These are phyloP conservation scores for Drosophila eohydei DNA, from an alignment of 2,888 invertebrate genomes.

Conservation along the genomic window DNA sequence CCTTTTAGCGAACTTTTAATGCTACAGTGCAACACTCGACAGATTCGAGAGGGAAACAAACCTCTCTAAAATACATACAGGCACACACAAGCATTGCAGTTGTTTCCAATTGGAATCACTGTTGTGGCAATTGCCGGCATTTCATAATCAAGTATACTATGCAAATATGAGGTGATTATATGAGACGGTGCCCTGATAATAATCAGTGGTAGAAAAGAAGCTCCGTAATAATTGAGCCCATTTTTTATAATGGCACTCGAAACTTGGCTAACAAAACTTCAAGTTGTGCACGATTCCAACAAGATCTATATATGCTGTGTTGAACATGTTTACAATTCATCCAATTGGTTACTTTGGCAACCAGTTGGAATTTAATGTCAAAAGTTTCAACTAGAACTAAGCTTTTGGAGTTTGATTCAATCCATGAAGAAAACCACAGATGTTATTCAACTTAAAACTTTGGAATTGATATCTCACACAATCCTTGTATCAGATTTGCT, in stretches of 20 bases:
- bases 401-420: background rate
- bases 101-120: conserved; percentile 13
- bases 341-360: conserved; percentile 7
- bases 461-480: background rate
- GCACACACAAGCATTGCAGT: background rate
- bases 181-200: background rate
- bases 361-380: background rate
- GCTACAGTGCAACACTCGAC: background rate
- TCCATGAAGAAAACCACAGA: background rate
- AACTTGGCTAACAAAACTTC: background rate
- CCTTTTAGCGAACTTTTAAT: conserved; percentile 8
- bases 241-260: background rate
- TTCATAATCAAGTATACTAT: conserved; percentile 27
- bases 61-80: background rate
- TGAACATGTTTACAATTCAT: background rate
- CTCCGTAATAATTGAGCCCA: background rate
- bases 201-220: background rate
- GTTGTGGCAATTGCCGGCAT: conserved; percentile 40
- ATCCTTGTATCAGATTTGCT: background rate
- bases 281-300: conserved; percentile 8
- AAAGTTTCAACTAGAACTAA: background rate
- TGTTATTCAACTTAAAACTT: background rate
- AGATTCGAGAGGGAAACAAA: background rate
- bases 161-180: conserved; percentile 6
- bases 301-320: background rate